phyloP scores from a whole-genome alignment of 2,888 invertebrate species.

The Hypena proboscidalis region DNA sequence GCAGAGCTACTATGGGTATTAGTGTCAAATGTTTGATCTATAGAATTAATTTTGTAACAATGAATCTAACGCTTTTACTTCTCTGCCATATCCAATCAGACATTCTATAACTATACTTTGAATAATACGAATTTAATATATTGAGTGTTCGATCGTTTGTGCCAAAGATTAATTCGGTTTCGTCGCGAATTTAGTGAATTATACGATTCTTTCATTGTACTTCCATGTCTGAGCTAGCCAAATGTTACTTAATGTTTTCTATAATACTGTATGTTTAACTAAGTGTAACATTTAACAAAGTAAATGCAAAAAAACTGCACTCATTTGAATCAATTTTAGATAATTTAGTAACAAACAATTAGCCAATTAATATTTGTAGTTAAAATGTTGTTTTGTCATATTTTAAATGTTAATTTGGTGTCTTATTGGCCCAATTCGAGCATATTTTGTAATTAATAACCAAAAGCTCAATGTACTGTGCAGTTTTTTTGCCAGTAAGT shows the following conservation, averaged over 20 bases:
- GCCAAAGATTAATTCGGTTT: conserved; percentile 54
- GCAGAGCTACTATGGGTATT: no score
- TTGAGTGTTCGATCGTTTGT: conserved; percentile 49
- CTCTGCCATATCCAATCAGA: conserved; percentile 14
- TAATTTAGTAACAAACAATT: background rate
- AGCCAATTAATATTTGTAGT: background rate
- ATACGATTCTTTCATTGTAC: conserved; percentile 19
- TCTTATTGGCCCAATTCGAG: conserved; percentile 21
- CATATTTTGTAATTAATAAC: conserved; percentile 12
- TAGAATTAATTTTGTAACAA: background rate
- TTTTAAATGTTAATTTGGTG: conserved; percentile 12
- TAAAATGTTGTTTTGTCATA: background rate
- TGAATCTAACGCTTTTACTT: background rate
- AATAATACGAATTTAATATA: conserved; percentile 46
- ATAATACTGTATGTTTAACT: conserved; percentile 6
- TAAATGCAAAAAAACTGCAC: conserved; percentile 39
- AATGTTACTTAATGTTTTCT: conserved; percentile 28
- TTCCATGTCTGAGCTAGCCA: conserved; percentile 43
- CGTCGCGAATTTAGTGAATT: conserved; percentile 26
- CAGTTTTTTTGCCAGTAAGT: conserved; percentile 44
- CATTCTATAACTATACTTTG: conserved; percentile 21
- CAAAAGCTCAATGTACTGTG: conserved; percentile 31
- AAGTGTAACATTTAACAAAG: conserved; percentile 3
- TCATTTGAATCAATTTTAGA: background rate
- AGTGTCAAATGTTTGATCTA: background rate